Base-by-base conservation (phyloP, 1,140 invertebrate species). In the Drosophila albomicans region DNA sequence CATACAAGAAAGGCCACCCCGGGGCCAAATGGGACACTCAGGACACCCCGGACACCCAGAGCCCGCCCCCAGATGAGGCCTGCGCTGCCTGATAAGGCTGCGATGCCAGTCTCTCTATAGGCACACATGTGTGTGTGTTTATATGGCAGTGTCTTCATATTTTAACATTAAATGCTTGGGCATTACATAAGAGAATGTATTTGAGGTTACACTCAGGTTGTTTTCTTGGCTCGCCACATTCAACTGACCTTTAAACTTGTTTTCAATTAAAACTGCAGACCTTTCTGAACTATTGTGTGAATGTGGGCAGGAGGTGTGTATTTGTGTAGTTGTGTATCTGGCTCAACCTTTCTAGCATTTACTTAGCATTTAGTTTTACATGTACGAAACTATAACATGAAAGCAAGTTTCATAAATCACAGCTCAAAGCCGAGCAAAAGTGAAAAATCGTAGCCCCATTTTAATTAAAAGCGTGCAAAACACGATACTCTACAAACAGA, bases 391-490 rank as follows among this genome's bases (percentile, higher is more conserved):
- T 84, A 84, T 80, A 88, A 88, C 80, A 82, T 84, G 80, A 86
- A 87, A 87, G 84, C 85, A 87, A 81, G 85, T 81, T 87, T 88
- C 84, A 87, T 87, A 87, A 87, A 87, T 87, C 84, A 87, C 84
- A 79, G 85, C 77, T 52, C 69, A 84, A 84, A 87, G 84, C 80
- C 80, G 56, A 65, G 73, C 75, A 80, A 74, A 89, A 88, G 84
- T 88, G 84, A 87, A 87, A 87, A 87, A 87, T 87, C 84, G 85
- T 84, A 87, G 66, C 84, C 84, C 84, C 81, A 88, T 88, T 88
- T 88, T 88, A 88, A 88, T 88, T 88, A 88, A 88, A 88, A 88
- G 85, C 85, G 84, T 89, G 85, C 84, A 88, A 88, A 87, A 89
- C 85, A 89, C 85, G 85, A 89, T 88, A 88, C 85, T 79, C 78